These are phyloP conservation scores for Cephus sareptanus DNA, from an alignment of 2,888 invertebrate species.

Conservation along the genomic window DNA sequence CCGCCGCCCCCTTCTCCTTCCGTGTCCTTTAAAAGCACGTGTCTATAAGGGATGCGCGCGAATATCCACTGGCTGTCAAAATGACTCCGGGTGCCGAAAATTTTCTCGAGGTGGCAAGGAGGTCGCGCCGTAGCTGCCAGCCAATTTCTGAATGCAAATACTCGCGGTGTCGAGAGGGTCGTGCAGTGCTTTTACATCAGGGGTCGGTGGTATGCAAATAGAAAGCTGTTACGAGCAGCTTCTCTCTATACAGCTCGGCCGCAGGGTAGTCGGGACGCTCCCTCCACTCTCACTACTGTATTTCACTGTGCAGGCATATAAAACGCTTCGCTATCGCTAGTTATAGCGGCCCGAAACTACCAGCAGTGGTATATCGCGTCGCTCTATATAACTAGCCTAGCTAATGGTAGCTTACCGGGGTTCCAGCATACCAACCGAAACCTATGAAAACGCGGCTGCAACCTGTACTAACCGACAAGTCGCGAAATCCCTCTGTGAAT, in stretches of 20 bases:
- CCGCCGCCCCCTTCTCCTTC: neutral
- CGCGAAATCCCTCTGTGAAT: neutral
- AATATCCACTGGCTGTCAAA: neutral
- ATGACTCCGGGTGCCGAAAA: neutral
- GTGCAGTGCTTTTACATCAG: conserved; percentile 12
- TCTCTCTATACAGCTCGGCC: conserved; percentile 26
- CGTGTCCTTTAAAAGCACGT: neutral
- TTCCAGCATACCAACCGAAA: neutral
- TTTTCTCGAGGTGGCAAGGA: conserved; percentile 40
- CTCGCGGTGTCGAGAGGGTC: conserved; percentile 56
- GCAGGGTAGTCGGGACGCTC: conserved; percentile 11
- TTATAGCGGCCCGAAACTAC: neutral
- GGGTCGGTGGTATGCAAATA: conserved; percentile 58
- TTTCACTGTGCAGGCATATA: conserved; percentile 3
- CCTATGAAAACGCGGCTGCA: neutral
- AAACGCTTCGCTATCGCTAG: neutral
- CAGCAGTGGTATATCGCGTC: no score
- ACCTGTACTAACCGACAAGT: neutral
- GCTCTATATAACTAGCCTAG: neutral
- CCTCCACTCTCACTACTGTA: neutral
- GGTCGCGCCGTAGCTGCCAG: conserved; percentile 56
- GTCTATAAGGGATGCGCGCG: neutral
- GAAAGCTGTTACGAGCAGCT: conserved; percentile 58
- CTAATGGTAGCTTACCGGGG: neutral
- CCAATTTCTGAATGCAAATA: conserved; percentile 67